A percentile compares a stretch with the other conserved stretches of the same genome.
phyloP scores from a whole-genome alignment of 2,888 invertebrate genomes.

The Coleophora deauratella region DNA sequence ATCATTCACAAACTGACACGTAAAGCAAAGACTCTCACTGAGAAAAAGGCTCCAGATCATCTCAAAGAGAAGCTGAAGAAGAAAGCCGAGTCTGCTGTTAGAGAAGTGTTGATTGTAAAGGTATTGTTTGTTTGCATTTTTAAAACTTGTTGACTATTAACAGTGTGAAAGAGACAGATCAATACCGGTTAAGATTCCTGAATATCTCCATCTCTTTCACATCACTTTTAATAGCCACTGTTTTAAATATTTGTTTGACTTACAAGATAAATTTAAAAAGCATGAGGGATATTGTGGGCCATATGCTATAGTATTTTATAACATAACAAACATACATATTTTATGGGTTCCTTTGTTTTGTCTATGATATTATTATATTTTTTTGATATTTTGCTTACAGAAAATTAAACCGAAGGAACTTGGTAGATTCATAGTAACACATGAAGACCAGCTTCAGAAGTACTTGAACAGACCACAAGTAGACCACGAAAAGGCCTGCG shows the following conservation, averaged over 20 bases:
- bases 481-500: slow-evolving; percentile 54
- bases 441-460: slow-evolving; percentile 44
- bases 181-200: too few relatives aligned
- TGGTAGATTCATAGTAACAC: slow-evolving; percentile 55
- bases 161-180: too few relatives aligned
- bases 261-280: too few relatives aligned
- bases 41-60: slow-evolving; percentile 50
- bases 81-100: slow-evolving; percentile 56
- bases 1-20: slow-evolving; percentile 60
- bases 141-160: too few relatives aligned
- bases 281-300: too few relatives aligned
- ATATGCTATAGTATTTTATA: too few relatives aligned
- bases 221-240: too few relatives aligned
- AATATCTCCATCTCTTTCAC: too few relatives aligned
- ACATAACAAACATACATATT: too few relatives aligned
- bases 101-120: slow-evolving; percentile 60
- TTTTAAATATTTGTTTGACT: too few relatives aligned
- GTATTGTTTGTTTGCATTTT: too few relatives aligned
- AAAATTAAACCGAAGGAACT: slow-evolving; percentile 61
- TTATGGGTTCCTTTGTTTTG: too few relatives aligned
- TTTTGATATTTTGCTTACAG: slow-evolving; percentile 24
- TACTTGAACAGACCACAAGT: slow-evolving; percentile 51
- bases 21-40: slow-evolving; percentile 52
- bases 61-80: slow-evolving; percentile 48
- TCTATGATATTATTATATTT: background rate